Conservation (phyloP, 2,888 invertebrate genomes). For the Pyrocoelia pectoralis region DNA sequence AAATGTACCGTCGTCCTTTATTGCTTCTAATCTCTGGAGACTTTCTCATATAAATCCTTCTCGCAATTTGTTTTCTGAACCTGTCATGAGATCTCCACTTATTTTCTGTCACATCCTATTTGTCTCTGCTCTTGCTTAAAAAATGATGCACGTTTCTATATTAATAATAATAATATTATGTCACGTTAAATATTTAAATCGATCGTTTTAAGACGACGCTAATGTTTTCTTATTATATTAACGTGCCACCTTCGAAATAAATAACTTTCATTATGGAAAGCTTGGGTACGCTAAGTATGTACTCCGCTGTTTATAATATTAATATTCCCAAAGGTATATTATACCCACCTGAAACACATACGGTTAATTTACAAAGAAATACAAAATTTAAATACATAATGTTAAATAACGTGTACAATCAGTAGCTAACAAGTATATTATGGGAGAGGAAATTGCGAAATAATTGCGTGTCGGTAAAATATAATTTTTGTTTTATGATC, state of each 20-base stretch:
- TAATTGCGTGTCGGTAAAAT: no score
- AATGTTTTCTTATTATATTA: slow-evolving; percentile 1
- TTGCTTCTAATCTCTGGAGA: slow-evolving; percentile 32
- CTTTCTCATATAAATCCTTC: slow-evolving; percentile 35
- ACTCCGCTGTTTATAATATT: not conserved
- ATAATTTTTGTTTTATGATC: no score
- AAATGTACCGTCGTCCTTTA: slow-evolving; percentile 24
- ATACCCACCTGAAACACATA: not conserved
- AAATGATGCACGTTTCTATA: slow-evolving; percentile 3
- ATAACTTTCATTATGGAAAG: not conserved
- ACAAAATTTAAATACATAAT: no score
- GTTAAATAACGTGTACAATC: no score
- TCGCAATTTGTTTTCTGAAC: slow-evolving; percentile 31
- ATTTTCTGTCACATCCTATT: slow-evolving; percentile 12
- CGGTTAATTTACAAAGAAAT: slow-evolving; percentile 7
- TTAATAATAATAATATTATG: not conserved
- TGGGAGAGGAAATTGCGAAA: no score
- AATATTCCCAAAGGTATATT: slow-evolving; percentile 7
- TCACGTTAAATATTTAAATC: not conserved
- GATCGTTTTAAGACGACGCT: not conserved
- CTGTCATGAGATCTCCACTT: slow-evolving; percentile 18
- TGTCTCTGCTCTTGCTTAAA: slow-evolving; percentile 3
- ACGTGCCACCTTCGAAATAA: not conserved
- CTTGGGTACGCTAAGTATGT: slow-evolving; percentile 1
- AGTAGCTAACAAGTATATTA: no score